Base-by-base conservation (phyloP, 1,140 invertebrate genomes). In the Ceratosolen solmsi region DNA sequence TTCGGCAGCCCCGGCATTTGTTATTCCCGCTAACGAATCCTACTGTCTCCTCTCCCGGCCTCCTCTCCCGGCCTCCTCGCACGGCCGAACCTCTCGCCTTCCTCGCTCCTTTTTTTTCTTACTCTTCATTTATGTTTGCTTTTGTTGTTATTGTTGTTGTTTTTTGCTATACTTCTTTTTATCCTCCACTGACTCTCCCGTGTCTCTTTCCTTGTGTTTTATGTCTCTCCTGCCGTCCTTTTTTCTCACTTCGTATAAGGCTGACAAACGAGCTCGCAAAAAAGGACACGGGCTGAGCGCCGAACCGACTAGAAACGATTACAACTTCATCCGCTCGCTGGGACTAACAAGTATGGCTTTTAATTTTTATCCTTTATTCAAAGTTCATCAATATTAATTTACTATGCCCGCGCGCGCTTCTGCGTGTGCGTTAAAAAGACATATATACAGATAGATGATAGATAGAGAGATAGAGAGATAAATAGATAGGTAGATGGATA, bases 21-120 rank as follows among this genome's bases (percentile, higher is more conserved):
- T 88, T 88, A 87, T 86, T 77, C 60, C 56, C 74, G 83, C 84
- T 88, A 87, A 88, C 84, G 86, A 88, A 87, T 87, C 75, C 56
- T 49, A 58, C 80, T 46, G 33, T 56, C 15, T 27, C 33, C 30
- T 33, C 60, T 27, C n/a, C 30, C 58, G 25, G n/a, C 58, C 58
- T 27, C 5, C 58, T 30, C 20, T 30, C n/a, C 58, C 58, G 4
- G n/a, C n/a, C 7, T n/a, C 7, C 22, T 15, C 49, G 36, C 56
- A 46, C 46, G 9, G 20, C 27, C 51, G 46, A n/a, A 20, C 54
- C 54, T 7, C 9, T 72, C 41, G 13, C 38, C 36, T 38, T 72
- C 46, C 9, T 38, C 41, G 7, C 46, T 8, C 70, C 38, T 25
- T 38, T 20, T 30, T 15, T 71, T 15, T 22, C 54, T n/a, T n/a